Evolutionary conservation across 1,140 invertebrate species (phyloP), one percentile per base, ranked within the genome.

Genomic region (Platorchestia sp.): DNA sequence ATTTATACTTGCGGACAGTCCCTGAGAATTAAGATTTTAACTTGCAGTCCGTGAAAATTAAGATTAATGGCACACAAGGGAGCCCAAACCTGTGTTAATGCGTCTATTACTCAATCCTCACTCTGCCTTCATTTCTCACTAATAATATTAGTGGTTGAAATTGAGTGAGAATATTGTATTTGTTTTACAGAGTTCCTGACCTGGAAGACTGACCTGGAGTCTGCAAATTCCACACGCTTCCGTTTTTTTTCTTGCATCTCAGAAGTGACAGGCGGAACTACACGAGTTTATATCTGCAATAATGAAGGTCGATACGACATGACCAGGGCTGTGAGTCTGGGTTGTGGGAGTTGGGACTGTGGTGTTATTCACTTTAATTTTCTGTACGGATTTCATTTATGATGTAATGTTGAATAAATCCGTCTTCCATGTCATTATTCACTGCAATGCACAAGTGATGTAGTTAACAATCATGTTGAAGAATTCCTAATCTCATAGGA

Each of bases 221-320:
- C 91, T 7, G 91, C 91, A 45, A 93, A 93, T 40, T 3, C 0
- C 43, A 45, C 91, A 19, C 91, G 91, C 43, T 93, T 45, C 45
- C 91, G 91, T 44, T 47, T 93, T 44, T 93, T 93, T 44, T 93
- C 91, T 10, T 45, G 91, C 91, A 47, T 93, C 45, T 93, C 91
- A 16, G 91, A 93, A 47, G 91, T 93, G 91, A 93, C 91, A 40
- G 91, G 91, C 91, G 91, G 91, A 44, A 93, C 91, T 40, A 93
- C 91, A 16, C 91, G 91, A 5, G 91, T 93, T 0, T 93, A 45
- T 36, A 40, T 93, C 22, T 93, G 91, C 91, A 93, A 93, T 44
- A 93, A 93, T 44, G 91, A 93, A 44, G 91, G 91, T 16, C 91
- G 45, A 44, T 93, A 93, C 91, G 91, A 93, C 45, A 93, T 93